These are phyloP conservation scores for Platycheirus albimanus DNA, from an alignment of 2,888 invertebrate genomes.

Conservation along the genomic window DNA sequence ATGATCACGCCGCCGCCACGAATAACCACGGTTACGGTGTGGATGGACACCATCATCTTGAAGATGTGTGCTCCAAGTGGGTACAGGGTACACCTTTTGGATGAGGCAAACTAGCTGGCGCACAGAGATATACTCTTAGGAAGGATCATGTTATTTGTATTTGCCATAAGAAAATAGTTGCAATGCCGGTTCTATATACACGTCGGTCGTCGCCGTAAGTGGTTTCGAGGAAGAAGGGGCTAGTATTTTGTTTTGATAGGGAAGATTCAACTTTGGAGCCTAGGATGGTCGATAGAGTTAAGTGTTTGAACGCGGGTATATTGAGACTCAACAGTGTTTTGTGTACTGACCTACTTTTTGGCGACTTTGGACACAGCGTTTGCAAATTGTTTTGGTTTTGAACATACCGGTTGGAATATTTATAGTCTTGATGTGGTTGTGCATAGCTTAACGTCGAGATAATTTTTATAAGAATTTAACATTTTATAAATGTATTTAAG, in stretches of 20 bases:
- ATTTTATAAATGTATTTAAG: too few relatives aligned
- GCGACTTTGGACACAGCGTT: conserved; percentile 35
- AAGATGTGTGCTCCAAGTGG: conserved; percentile 6
- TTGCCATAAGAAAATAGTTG: conserved; percentile 63
- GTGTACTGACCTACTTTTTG: conserved; percentile 61
- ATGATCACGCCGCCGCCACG: conserved; percentile 45
- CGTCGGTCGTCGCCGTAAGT: conserved; percentile 40
- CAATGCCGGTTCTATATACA: conserved; percentile 44
- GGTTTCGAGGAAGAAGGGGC: conserved; percentile 51
- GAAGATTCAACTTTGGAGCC: conserved; percentile 20
- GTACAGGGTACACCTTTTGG: not conserved
- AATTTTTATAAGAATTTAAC: too few relatives aligned
- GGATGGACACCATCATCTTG: conserved; percentile 10
- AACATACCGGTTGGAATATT: not conserved
- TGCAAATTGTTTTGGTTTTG: conserved; percentile 40
- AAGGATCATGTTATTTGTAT: conserved; percentile 37
- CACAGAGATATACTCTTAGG: conserved; percentile 13
- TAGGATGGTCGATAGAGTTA: conserved; percentile 8
- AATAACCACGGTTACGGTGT: not conserved
- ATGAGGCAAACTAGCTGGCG: not conserved
- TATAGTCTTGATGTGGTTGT: too few relatives aligned
- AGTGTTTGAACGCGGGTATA: conserved; percentile 36
- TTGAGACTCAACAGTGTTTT: conserved; percentile 25
- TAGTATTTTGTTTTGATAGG: conserved; percentile 41
- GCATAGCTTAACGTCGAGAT: too few relatives aligned